phyloP scores from a whole-genome alignment of 2,113 vertebrate genomes.

The Aptenodytes patagonicus region DNA sequence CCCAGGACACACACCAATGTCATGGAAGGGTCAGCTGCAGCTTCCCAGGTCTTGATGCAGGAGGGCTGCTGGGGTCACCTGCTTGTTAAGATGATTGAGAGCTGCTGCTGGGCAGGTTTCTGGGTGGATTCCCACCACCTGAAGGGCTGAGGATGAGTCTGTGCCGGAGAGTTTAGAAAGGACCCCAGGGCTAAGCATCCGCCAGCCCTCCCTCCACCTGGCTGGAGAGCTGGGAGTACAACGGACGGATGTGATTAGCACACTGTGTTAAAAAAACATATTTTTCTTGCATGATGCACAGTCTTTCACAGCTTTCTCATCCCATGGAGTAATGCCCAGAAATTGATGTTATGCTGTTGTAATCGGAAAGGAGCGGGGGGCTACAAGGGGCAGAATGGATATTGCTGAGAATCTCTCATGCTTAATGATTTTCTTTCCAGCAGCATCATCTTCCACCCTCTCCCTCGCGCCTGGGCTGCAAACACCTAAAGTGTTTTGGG shows the following conservation, averaged over 20 bases:
- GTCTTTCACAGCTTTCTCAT: constrained; percentile 18
- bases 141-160: neutral
- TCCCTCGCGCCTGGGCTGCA: neutral
- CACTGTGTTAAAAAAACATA: neutral
- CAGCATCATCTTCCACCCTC: neutral
- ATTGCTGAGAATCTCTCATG: neutral
- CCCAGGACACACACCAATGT: neutral
- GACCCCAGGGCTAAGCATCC: neutral
- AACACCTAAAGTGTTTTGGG: neutral
- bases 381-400: neutral
- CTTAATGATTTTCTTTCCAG: neutral
- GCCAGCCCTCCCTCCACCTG: neutral
- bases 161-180: neutral
- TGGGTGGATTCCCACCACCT: neutral
- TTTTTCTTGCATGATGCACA: neutral
- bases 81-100: neutral
- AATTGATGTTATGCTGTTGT: neutral
- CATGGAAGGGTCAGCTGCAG: rapidly evolving
- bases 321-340: constrained; percentile 29
- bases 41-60: neutral
- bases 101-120: neutral
- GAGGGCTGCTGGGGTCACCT: neutral
- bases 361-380: neutral
- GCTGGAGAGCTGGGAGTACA: neutral
- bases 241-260: neutral